A percentile compares a stretch with the other conserved stretches of the same genome.
Evolutionary conservation across 2,888 invertebrate species (phyloP).

Genomic region (Lepas anatifera): DNA sequence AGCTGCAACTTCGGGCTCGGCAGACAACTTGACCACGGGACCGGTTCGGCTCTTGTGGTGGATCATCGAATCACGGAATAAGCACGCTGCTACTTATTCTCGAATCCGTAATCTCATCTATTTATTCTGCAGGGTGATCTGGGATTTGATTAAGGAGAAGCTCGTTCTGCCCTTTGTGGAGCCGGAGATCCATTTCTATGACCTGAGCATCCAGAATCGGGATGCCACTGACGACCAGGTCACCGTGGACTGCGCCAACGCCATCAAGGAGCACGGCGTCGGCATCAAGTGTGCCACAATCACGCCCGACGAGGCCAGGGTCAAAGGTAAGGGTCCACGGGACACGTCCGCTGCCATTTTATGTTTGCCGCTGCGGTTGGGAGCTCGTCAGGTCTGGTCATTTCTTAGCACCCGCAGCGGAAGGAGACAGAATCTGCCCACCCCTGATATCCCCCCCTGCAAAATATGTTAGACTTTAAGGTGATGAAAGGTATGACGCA

Average conservation of each 20-base stretch:
- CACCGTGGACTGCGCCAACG: conserved; percentile 92
- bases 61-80: neutral
- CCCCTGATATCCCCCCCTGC: no score
- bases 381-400: no score
- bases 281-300: conserved; percentile 99
- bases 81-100: neutral
- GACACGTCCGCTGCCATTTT: no score
- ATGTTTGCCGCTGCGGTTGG: no score
- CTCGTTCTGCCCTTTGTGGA: conserved; percentile 91
- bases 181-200: conserved; percentile 83
- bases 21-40: neutral
- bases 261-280: conserved; percentile 91
- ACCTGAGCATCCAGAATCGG: conserved; percentile 88
- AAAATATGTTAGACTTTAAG: no score
- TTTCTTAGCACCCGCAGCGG: no score
- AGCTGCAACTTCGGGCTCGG: neutral
- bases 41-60: neutral
- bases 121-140: conserved; percentile 59
- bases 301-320: conserved; percentile 92
- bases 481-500: no score
- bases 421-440: no score
- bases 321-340: conserved; percentile 37
- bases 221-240: conserved; percentile 91
- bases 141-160: conserved; percentile 96
- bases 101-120: neutral